Conservation (phyloP, 2,888 invertebrate genomes). For the Listrodromus nycthemerus region DNA sequence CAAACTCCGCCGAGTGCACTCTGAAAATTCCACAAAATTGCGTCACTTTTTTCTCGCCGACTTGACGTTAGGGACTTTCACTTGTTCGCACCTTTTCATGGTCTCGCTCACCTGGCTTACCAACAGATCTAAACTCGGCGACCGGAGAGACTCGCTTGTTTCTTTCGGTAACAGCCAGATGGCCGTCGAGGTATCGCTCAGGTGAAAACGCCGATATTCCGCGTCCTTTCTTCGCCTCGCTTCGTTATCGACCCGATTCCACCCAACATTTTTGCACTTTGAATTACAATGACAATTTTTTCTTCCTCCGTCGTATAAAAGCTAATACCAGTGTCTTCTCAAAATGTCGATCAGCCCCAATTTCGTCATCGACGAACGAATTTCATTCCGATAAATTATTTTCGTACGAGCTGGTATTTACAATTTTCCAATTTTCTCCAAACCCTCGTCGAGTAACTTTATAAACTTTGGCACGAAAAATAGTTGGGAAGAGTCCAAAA, state of each 20-base stretch:
- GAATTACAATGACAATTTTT: neutral
- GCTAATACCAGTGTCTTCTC: neutral
- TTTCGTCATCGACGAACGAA: neutral
- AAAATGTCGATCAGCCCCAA: neutral
- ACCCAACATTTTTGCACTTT: neutral
- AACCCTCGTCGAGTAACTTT: neutral
- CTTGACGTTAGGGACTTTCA: slow-evolving; percentile 49
- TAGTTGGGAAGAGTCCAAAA: slow-evolving; percentile 1
- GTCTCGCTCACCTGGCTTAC: slow-evolving; percentile 53
- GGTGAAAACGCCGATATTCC: slow-evolving; percentile 28
- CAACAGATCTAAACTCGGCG: slow-evolving; percentile 45
- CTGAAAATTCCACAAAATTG: slow-evolving; percentile 24
- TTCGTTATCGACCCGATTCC: slow-evolving; percentile 30
- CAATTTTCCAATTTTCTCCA: neutral
- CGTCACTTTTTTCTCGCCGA: slow-evolving; percentile 42
- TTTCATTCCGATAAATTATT: neutral
- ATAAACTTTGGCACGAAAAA: neutral
- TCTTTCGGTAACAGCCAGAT: slow-evolving; percentile 57
- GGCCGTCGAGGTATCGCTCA: slow-evolving; percentile 43
- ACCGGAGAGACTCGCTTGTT: neutral
- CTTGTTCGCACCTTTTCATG: slow-evolving; percentile 37
- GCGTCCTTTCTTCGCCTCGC: slow-evolving; percentile 8
- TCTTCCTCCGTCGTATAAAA: neutral
- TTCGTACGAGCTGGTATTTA: neutral
- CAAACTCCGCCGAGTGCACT: neutral